These are phyloP conservation scores for Toxotes lorentzi DNA, from an alignment of 2,797 vertebrate species.

Conservation along the genomic window DNA sequence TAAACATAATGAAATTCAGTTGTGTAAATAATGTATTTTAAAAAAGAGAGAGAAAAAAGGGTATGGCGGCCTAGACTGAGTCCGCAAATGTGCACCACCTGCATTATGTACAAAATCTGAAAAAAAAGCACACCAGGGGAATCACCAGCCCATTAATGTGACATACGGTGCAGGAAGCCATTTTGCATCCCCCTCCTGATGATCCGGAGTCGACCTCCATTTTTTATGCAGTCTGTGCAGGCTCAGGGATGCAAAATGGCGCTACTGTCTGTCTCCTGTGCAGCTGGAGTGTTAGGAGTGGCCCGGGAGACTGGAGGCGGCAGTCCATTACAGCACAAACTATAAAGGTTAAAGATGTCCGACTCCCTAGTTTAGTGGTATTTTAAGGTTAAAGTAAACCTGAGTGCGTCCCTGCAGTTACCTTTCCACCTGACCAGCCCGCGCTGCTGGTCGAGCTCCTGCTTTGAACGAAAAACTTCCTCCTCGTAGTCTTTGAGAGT, in stretches of 20 bases:
- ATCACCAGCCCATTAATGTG: not conserved
- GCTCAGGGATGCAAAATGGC: constrained; percentile 61
- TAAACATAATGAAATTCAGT: not conserved
- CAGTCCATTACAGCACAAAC: too few relatives aligned
- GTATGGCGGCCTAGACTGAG: too few relatives aligned
- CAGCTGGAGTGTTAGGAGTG: not conserved
- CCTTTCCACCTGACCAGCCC: constrained; percentile 17
- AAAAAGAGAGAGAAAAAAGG: too few relatives aligned
- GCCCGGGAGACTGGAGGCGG: too few relatives aligned
- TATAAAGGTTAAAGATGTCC: not conserved
- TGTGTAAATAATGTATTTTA: not conserved
- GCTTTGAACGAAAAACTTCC: constrained; percentile 18
- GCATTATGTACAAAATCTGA: not conserved
- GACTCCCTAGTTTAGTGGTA: not conserved
- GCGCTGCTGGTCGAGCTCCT: not conserved
- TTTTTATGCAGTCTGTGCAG: too few relatives aligned
- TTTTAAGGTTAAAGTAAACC: not conserved
- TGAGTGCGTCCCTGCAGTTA: not conserved
- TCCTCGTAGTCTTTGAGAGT: constrained; percentile 49
- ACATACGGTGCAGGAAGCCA: constrained; percentile 19
- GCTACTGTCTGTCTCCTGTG: not conserved
- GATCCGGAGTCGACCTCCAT: too few relatives aligned
- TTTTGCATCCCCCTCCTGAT: constrained; percentile 50
- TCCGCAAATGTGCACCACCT: too few relatives aligned
- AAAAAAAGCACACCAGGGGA: not conserved